phyloP scores from a whole-genome alignment of 2,113 vertebrate genomes.

The Sphyrna mokarran region DNA sequence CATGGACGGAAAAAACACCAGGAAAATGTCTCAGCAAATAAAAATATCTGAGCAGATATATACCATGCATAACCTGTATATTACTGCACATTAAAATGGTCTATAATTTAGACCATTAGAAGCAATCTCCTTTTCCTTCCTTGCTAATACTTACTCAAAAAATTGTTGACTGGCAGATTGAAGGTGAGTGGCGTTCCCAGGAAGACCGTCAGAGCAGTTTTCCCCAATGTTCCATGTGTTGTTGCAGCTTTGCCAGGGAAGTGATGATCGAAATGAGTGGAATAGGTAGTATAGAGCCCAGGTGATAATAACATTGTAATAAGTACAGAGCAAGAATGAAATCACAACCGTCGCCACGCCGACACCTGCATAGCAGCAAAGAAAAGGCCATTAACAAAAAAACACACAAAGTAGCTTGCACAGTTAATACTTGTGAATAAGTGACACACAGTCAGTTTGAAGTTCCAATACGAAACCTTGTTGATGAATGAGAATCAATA shows the following conservation, averaged over 20 bases:
- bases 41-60: background rate
- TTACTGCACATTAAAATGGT: background rate
- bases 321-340: conserved; percentile 58
- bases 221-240: conserved; percentile 55
- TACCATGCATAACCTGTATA: background rate
- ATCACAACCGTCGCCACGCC: conserved; percentile 60
- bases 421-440: background rate
- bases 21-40: background rate
- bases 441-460: conserved; percentile 38
- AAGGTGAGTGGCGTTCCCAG: conserved; percentile 51
- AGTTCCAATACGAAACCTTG: background rate
- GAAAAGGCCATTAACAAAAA: background rate
- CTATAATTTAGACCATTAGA: background rate
- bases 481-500: background rate
- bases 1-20: background rate
- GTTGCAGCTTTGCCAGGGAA: conserved; percentile 61
- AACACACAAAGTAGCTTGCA: background rate
- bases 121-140: background rate
- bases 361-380: conserved; percentile 53
- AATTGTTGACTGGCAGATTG: conserved; percentile 62
- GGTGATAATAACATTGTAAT: conserved; percentile 61
- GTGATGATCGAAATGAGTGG: conserved; percentile 50
- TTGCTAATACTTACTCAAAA: conserved; percentile 56
- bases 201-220: conserved; percentile 59
- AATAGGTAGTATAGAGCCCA: conserved; percentile 62